Conservation (phyloP, 2,888 invertebrate species). For the Caradrina kadenii region DNA sequence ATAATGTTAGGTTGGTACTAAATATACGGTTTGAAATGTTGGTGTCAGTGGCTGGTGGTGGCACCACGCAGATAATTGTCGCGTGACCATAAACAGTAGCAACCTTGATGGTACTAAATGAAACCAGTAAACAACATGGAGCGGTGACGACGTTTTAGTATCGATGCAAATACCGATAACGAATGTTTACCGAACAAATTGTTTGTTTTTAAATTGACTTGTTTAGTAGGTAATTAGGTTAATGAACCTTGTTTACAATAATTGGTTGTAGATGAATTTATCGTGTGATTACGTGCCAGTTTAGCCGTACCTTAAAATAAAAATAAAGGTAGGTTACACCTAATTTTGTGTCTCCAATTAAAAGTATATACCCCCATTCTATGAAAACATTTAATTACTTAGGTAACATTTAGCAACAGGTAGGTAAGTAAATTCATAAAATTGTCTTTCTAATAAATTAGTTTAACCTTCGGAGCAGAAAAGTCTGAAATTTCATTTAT, state of each 20-base stretch:
- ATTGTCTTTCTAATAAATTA: slow-evolving; percentile 28
- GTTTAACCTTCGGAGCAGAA: slow-evolving; percentile 5
- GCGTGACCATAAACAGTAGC: slow-evolving; percentile 65
- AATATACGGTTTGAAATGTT: slow-evolving; percentile 20
- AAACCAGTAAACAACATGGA: slow-evolving; percentile 62
- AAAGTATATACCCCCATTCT: neutral
- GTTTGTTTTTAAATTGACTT: slow-evolving; percentile 49
- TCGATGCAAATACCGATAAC: slow-evolving; percentile 61
- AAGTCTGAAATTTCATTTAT: slow-evolving; percentile 7
- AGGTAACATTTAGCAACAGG: slow-evolving; percentile 4
- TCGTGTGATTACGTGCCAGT: slow-evolving; percentile 12
- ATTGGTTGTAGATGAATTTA: slow-evolving; percentile 12
- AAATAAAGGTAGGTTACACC: neutral
- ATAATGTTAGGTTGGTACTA: slow-evolving; percentile 1
- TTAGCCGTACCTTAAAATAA: slow-evolving; percentile 1
- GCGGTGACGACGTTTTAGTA: slow-evolving; percentile 53
- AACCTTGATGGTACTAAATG: slow-evolving; percentile 55
- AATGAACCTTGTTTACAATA: slow-evolving; percentile 26
- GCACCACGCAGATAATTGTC: slow-evolving; percentile 53
- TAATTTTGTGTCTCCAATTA: slow-evolving; percentile 1
- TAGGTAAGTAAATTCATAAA: slow-evolving; percentile 8
- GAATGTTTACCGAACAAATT: slow-evolving; percentile 38
- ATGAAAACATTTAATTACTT: slow-evolving; percentile 32
- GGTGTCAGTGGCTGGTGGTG: slow-evolving; percentile 31
- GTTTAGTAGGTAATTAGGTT: slow-evolving; percentile 42